Base-by-base conservation (phyloP, 1,140 invertebrate genomes). In the Polypedilum pembai region DNA sequence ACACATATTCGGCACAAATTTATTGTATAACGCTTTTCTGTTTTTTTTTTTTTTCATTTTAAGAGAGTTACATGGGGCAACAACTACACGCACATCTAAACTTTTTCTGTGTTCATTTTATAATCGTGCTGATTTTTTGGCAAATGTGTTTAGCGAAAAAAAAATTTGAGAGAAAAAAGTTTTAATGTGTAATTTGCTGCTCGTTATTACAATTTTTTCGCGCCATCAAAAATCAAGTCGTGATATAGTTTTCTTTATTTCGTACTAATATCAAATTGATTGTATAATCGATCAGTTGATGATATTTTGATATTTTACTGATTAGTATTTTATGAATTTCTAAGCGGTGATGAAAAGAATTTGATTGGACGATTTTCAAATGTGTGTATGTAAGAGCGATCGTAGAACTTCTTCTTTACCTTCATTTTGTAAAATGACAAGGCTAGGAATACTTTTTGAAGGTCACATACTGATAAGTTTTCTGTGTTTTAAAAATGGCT, bases 151-250 rank as follows among this genome's bases (percentile, higher is more conserved):
- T 56, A 56, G 45, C 3, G n/a, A 56, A n/a, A 56, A 12, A 56
- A 56, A 56, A n/a, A 12, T 8, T 2, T 15, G 45, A 56, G 45
- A 56, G 15, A 33, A n/a, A 56, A n/a, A 56, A 15, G 12, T 56
- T 56, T 56, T 56, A 15, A 12, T 56, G 45, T 56, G 45, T 12
- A 56, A 56, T 56, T 56, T 15, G 12, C 15, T 56, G 45, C 45
- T 56, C 45, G 45, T 56, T 56, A 56, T 56, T 56, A 56, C 45
- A 56, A 56, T 56, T 56, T 56, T 56, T 56, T 56, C 45, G 45
- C 45, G 45, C 45, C 45, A 56, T 56, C 45, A n/a, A 56, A 56
- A 4, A 56, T 56, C 45, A 12, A 15, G 45, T 56, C 45, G 45
- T 56, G 12, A 12, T 33, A 5, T 56, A 56, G 45, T n/a, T 56